Conservation (phyloP, 2,888 invertebrate species). For the Dasysyrphus tricinctus region DNA sequence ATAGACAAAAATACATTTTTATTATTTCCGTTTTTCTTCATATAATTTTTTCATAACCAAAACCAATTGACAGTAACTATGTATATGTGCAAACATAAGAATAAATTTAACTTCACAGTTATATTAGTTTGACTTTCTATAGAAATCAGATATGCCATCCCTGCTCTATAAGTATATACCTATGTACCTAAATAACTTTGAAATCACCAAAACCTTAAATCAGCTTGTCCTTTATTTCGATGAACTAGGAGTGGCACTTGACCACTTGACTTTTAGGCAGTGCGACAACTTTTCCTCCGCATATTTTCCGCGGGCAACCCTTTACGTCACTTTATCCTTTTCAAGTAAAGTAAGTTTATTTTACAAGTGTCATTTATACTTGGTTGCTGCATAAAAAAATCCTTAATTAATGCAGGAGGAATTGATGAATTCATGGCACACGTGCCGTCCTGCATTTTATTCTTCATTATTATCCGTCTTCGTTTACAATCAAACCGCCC, state of each 20-base stretch:
- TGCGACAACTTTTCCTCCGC: slow-evolving; percentile 42
- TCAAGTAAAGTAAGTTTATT: slow-evolving; percentile 62
- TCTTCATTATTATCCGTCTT: slow-evolving; percentile 38
- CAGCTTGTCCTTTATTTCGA: slow-evolving; percentile 37
- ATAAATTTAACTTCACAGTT: too few species aligned
- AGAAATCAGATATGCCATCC: background rate
- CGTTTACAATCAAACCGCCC: slow-evolving; percentile 40
- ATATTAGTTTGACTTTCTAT: background rate
- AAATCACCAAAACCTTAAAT: slow-evolving; percentile 14
- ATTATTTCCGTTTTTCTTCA: too few species aligned
- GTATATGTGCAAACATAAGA: too few species aligned
- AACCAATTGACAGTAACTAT: too few species aligned
- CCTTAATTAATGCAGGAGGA: slow-evolving; percentile 66
- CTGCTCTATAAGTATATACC: background rate
- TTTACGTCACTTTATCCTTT: slow-evolving; percentile 46
- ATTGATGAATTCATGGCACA: slow-evolving; percentile 50
- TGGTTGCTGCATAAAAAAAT: slow-evolving; percentile 28
- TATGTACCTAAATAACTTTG: background rate
- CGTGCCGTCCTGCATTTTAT: slow-evolving; percentile 46
- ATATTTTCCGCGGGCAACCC: slow-evolving; percentile 46
- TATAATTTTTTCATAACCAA: too few species aligned
- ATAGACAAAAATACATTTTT: too few species aligned
- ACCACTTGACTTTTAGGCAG: slow-evolving; percentile 43
- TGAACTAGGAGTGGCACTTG: slow-evolving; percentile 51
- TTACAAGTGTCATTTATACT: slow-evolving; percentile 35